Base-by-base conservation (phyloP, 2,888 invertebrate genomes). In the Nysson spinosus region DNA sequence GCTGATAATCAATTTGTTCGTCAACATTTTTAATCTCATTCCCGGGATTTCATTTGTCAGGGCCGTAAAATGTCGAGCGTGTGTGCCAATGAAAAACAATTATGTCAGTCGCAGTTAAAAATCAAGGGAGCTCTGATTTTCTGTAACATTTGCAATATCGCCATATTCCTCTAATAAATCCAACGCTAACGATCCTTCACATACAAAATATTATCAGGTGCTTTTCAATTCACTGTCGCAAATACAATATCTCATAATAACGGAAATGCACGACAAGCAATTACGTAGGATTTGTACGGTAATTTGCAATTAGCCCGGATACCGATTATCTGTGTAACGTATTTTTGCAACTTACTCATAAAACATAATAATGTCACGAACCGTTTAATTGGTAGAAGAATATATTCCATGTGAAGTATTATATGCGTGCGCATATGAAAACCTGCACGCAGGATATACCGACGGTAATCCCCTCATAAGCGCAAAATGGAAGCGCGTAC, bases 401-500 rank as follows among this genome's bases (percentile, higher is more conserved):
- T 37, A 26, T 17, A 28, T 37, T 19, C 30, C 43, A 16, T 20
- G 22, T 47, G 34, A 28, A 14, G 19, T 24, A 34, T 12, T 14
- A 26, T 28, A 17, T 28, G 44, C 47, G 47, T 49, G 32, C 51
- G 44, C 63, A 44, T 34, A 56, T 37, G 61, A 61, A 55, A 66
- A 66, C 61, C 54, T 54, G 47, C 49, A 54, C 56, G 68, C 58
- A 57, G 50, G 60, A 61, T 74, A 52, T 64, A 67, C 74, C 66
- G 65, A 62, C 76, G 61, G 72, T 80, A 80, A 82, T 82, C 78
- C 79, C 75, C 78, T 81, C 81, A 77, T 78, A 77, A 78, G 70
- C 69, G 73, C 79, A 80, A 78, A 82, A 80, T 70, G 80, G 73
- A 75, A 72, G 72, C 72, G 73, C 67, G 69, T 77, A 74, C 76